phyloP scores from a whole-genome alignment of 2,797 vertebrate genomes.

The Gallirallus australis region DNA sequence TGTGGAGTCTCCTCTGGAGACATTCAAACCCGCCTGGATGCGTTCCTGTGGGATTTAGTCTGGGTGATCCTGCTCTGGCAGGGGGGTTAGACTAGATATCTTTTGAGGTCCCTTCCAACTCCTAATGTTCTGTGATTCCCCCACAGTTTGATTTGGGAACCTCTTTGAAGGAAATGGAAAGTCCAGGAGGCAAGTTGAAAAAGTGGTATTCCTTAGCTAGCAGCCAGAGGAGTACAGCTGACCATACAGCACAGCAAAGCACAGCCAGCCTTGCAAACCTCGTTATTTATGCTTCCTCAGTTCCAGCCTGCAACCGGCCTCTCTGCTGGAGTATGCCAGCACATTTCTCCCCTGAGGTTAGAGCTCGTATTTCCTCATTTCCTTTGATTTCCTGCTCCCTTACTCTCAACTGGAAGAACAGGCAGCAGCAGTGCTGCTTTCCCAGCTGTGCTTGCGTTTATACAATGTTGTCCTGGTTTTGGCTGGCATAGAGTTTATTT shows the following conservation, averaged over 20 bases:
- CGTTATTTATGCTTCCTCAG: not conserved
- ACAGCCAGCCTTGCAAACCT: not conserved
- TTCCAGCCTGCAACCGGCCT: not conserved
- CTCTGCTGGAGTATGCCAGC: not conserved
- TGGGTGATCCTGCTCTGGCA: too few relatives aligned
- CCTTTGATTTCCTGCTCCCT: not conserved
- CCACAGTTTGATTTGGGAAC: not conserved
- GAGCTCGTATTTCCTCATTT: not conserved
- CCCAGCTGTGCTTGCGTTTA: not conserved
- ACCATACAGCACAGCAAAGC: not conserved
- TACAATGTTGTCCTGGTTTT: too few relatives aligned
- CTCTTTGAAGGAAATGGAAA: not conserved
- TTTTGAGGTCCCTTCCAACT: too few relatives aligned
- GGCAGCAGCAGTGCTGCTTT: not conserved
- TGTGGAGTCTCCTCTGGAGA: too few relatives aligned
- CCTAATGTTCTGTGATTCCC: too few relatives aligned
- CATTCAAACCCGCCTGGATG: too few relatives aligned
- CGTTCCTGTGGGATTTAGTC: too few relatives aligned
- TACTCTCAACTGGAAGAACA: not conserved
- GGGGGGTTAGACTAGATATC: too few relatives aligned
- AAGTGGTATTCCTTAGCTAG: not conserved
- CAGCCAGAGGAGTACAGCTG: accelerated
- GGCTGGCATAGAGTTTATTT: too few relatives aligned
- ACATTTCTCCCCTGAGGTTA: not conserved
- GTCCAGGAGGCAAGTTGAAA: not conserved